Conservation (phyloP, 2,113 vertebrate genomes). For the Aix galericulata region DNA sequence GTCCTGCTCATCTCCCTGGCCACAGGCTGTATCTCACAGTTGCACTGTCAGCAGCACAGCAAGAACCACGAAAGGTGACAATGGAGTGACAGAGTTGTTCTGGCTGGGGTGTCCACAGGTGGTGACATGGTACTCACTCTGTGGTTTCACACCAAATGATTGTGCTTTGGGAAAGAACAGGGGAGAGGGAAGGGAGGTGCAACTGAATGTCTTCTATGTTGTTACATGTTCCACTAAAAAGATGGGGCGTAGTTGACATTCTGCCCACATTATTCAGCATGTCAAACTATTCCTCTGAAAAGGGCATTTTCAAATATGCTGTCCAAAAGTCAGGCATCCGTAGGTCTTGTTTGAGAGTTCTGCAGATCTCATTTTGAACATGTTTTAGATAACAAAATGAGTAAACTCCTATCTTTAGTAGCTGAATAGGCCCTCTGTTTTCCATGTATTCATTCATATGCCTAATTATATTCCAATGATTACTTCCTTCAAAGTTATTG, state of each 20-base stretch:
- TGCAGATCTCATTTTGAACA: background rate
- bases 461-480: background rate
- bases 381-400: background rate
- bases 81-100: background rate
- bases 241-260: background rate
- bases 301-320: background rate
- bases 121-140: background rate
- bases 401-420: constrained; percentile 7
- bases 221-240: background rate
- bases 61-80: background rate
- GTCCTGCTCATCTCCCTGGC: background rate
- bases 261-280: accelerated
- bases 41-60: background rate
- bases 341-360: background rate
- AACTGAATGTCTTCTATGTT: background rate
- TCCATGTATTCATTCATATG: background rate
- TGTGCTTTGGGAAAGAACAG: background rate
- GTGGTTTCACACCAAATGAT: background rate
- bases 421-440: background rate
- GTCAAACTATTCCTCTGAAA: background rate
- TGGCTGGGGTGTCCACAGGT: background rate
- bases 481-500: constrained; percentile 8
- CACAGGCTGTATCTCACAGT: background rate
- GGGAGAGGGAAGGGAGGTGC: background rate
- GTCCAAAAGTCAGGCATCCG: background rate